A percentile compares a stretch with the other conserved stretches of the same genome.
phyloP scores from a whole-genome alignment of 2,797 vertebrate genomes.

The Manis crassicaudata region DNA sequence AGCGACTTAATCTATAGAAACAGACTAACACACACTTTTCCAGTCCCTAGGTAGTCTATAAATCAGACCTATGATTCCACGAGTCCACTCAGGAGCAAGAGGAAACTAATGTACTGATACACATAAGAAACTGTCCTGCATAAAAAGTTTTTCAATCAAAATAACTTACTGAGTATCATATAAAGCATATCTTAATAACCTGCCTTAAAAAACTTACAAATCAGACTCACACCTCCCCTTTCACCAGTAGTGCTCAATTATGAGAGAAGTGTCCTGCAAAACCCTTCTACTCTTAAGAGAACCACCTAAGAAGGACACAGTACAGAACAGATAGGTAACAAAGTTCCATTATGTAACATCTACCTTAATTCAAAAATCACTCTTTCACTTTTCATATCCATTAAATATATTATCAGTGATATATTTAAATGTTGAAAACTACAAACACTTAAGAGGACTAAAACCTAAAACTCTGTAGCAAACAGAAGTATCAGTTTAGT shows the following conservation, averaged over 20 bases:
- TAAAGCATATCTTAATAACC: not conserved
- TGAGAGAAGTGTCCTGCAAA: not conserved
- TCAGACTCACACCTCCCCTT: not conserved
- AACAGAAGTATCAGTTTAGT: not conserved
- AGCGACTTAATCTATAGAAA: not conserved
- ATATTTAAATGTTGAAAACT: not conserved
- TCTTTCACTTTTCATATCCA: no score
- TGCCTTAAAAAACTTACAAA: not conserved
- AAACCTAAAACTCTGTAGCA: not conserved
- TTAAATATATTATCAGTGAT: no score
- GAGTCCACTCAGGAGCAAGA: not conserved
- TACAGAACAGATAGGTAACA: not conserved
- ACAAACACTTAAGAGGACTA: not conserved
- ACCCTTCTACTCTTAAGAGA: not conserved
- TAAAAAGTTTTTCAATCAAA: not conserved
- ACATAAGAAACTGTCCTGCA: not conserved
- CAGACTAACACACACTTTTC: not conserved
- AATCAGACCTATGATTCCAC: not conserved
- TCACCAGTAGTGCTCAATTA: not conserved
- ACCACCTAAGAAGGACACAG: not conserved
- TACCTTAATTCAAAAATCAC: not conserved
- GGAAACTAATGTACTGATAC: not conserved
- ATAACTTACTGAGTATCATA: not conserved
- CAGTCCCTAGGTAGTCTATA: not conserved
- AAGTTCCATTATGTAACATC: not conserved